These are phyloP conservation scores for Leptogaster cylindrica DNA, from an alignment of 2,888 invertebrate species.

Conservation along the genomic window DNA sequence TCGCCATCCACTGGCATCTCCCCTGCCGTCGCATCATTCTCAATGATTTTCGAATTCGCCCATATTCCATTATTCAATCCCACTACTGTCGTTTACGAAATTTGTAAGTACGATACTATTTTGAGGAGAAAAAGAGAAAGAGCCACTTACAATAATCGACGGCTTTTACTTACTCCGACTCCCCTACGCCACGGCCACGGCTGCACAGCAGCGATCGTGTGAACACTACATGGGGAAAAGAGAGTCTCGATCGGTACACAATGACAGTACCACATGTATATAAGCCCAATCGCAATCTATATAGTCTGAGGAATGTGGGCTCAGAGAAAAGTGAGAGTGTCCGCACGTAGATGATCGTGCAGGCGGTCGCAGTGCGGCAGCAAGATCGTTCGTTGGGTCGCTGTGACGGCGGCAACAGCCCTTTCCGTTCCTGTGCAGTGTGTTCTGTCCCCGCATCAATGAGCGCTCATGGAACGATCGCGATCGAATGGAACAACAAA, in stretches of 20 bases:
- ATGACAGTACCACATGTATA: constrained; percentile 12
- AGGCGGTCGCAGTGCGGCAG: background rate
- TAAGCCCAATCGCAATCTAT: background rate
- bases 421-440: constrained; percentile 1
- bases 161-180: constrained; percentile 22
- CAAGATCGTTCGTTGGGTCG: background rate
- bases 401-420: background rate
- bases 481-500: constrained; percentile 22
- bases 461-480: background rate
- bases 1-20: constrained; percentile 41
- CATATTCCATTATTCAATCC: constrained; percentile 5
- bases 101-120: constrained; percentile 17
- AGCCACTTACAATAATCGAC: constrained; percentile 2
- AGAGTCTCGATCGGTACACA: constrained; percentile 26
- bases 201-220: background rate
- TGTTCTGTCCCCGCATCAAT: background rate
- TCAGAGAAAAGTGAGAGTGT: constrained; percentile 45
- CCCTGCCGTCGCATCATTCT: constrained; percentile 40
- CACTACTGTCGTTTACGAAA: constrained; percentile 15
- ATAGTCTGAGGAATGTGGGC: constrained; percentile 21
- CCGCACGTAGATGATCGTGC: background rate
- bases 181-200: background rate
- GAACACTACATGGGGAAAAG: constrained; percentile 31
- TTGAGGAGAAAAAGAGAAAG: constrained; percentile 35
- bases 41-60: constrained; percentile 6